Evolutionary conservation across 1,140 invertebrate species (phyloP), one percentile per base, ranked within the genome.

Genomic region (Saccostrea glomerata): DNA sequence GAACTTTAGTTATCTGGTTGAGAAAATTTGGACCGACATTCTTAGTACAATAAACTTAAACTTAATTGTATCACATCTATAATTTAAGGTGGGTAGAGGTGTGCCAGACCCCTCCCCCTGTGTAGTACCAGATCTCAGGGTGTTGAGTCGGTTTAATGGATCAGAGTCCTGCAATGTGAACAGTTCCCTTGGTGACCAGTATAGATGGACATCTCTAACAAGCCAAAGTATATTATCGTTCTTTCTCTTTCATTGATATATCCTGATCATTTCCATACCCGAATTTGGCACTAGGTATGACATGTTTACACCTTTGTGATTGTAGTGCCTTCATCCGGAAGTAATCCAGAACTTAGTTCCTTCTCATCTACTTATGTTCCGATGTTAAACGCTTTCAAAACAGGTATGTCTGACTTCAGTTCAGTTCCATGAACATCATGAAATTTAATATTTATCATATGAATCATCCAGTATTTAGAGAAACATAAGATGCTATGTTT

Each of bases 371-470:
- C 36, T 12, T 87, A 77, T 82, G 86, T 87, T 12, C 86, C 86
- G 4, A 87, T 87, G 86, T 77, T 87, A 55, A 77, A 87, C 25
- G 77, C 66, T 9, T 87, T 87, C 54, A 82, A 56, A 56, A 55
- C 1, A 11, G 86, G 86, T 87, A 82, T 20, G 73, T 82, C 5
- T 63, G 13, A 13, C 12, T 6, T 63, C 58, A 63, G 58, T 63
- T 63, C 58, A 63, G 17, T 63, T 15, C n/a, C 47, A 20, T 63
- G 5, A 63, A 20, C 58, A 63, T 63, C 0, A 6, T 15, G 25
- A 82, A 25, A 40, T 40, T 6, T 82, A 7, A 9, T 47, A 47
- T 47, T 47, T 47, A 2, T 47, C 6, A 7, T 47, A 6, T 47
- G 47, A 47, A 3, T 9, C 47, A 9, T 47, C 47, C 47, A 47